Percentiles rank a stretch among this genome's conserved stretches.
Conservation (phyloP, 2,888 invertebrate species). For the Caenorhabditis sp. region DNA sequence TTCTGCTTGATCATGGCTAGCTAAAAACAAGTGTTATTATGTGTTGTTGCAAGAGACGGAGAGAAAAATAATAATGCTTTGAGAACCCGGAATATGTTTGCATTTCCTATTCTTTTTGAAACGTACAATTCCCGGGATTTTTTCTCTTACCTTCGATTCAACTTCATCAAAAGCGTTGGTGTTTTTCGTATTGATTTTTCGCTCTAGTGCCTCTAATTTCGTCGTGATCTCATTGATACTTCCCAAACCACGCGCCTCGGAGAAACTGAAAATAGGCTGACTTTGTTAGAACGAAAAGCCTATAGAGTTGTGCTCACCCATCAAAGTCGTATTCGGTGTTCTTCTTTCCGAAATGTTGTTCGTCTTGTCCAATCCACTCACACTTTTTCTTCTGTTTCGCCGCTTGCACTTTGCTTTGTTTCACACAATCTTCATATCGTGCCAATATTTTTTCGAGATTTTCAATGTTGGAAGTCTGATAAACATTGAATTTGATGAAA, state of each 20-base stretch:
- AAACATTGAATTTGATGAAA: neutral
- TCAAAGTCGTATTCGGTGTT: slow-evolving; percentile 73
- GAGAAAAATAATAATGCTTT: neutral
- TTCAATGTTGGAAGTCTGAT: slow-evolving; percentile 3
- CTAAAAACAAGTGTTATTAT: neutral
- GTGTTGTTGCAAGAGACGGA: neutral
- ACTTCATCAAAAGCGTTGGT: slow-evolving; percentile 41
- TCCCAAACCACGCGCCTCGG: slow-evolving; percentile 1
- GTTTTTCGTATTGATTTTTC: slow-evolving; percentile 75
- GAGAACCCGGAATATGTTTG: too few relatives aligned
- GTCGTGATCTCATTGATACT: slow-evolving; percentile 74
- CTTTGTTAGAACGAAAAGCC: too few relatives aligned
- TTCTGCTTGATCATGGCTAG: slow-evolving; percentile 79
- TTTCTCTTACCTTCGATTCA: slow-evolving; percentile 49
- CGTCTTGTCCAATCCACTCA: slow-evolving; percentile 82
- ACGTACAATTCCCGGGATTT: too few relatives aligned
- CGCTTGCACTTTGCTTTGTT: slow-evolving; percentile 2
- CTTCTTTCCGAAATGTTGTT: slow-evolving; percentile 79
- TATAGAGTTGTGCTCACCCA: too few relatives aligned
- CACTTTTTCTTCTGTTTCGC: slow-evolving; percentile 14
- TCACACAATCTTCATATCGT: slow-evolving; percentile 6
- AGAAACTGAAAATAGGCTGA: slow-evolving; percentile 17
- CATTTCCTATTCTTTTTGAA: too few relatives aligned
- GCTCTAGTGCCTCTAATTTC: slow-evolving; percentile 80
- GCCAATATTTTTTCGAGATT: slow-evolving; percentile 6